Conservation (phyloP, 1,140 invertebrate genomes). For the Bombus turneri region DNA sequence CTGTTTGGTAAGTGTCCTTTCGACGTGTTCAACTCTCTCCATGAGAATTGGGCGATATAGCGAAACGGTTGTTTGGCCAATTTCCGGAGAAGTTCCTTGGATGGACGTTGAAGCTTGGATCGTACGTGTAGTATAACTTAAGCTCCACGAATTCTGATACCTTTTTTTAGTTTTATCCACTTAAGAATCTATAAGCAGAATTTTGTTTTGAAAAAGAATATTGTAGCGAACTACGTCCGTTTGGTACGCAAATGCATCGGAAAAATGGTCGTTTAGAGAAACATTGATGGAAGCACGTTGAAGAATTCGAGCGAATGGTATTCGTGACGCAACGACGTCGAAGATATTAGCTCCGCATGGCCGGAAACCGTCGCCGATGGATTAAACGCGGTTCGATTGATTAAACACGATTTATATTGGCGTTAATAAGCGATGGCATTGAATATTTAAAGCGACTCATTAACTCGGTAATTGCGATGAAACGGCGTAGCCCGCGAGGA, state of each 20-base stretch:
- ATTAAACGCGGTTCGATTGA: constrained; percentile 39
- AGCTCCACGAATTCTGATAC: neutral
- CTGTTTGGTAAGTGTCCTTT: constrained; percentile 7
- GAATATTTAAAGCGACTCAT: constrained; percentile 57
- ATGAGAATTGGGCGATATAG: constrained; percentile 1
- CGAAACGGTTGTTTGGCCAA: neutral
- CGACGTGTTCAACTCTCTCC: neutral
- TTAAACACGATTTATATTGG: constrained; percentile 54
- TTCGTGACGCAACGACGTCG: constrained; percentile 25
- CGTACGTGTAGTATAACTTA: neutral
- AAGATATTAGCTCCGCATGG: constrained; percentile 27
- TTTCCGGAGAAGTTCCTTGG: neutral
- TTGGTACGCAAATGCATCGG: neutral
- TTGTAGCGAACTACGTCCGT: neutral
- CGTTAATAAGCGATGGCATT: constrained; percentile 52
- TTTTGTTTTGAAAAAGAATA: neutral
- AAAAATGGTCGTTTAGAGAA: neutral
- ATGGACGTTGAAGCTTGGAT: neutral
- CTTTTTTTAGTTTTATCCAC: no score
- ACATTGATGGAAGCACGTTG: no score
- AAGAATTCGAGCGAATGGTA: neutral
- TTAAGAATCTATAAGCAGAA: neutral
- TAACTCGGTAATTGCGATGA: constrained; percentile 53
- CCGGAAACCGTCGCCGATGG: neutral
- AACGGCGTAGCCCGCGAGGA: constrained; percentile 21